Percentiles rank a stretch among this genome's conserved stretches.
Conservation (phyloP, 1,140 invertebrate species). For the Cylas formicarius region DNA sequence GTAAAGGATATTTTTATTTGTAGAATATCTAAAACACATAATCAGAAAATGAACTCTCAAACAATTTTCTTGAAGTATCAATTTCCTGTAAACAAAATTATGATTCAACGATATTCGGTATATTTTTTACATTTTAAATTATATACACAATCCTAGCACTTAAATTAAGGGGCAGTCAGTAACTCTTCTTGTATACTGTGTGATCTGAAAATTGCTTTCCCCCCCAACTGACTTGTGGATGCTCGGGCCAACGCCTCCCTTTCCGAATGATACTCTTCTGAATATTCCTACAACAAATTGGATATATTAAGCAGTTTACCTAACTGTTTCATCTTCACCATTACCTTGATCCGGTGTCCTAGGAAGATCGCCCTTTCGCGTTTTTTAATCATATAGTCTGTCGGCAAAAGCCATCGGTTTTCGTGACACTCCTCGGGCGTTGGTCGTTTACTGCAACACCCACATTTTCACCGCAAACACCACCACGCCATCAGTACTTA, state of each 20-base stretch:
- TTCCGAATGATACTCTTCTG: conserved; percentile 64
- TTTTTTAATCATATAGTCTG: conserved; percentile 89
- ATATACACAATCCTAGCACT: no score
- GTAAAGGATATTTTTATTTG: no score
- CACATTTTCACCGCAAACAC: no score
- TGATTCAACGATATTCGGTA: no score
- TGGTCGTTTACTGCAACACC: conserved; percentile 73
- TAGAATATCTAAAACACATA: no score
- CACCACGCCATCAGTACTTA: conserved; percentile 47
- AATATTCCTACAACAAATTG: conserved; percentile 50
- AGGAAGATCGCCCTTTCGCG: conserved; percentile 81
- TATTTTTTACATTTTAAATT: conserved; percentile 20
- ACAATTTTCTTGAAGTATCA: no score
- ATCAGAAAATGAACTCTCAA: no score
- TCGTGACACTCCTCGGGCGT: conserved; percentile 89
- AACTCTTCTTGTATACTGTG: conserved; percentile 77
- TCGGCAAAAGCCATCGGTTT: conserved; percentile 87
- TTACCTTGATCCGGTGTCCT: conserved; percentile 63
- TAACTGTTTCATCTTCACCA: conserved; percentile 45
- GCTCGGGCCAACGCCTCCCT: conserved; percentile 54
- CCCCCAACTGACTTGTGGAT: conserved; percentile 46
- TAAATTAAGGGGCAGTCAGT: conserved; percentile 50
- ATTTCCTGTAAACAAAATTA: no score
- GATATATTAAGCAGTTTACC: neutral
- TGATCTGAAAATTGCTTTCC: conserved; percentile 57